Conservation (phyloP, 2,888 invertebrate species). For the Thera britannica region DNA sequence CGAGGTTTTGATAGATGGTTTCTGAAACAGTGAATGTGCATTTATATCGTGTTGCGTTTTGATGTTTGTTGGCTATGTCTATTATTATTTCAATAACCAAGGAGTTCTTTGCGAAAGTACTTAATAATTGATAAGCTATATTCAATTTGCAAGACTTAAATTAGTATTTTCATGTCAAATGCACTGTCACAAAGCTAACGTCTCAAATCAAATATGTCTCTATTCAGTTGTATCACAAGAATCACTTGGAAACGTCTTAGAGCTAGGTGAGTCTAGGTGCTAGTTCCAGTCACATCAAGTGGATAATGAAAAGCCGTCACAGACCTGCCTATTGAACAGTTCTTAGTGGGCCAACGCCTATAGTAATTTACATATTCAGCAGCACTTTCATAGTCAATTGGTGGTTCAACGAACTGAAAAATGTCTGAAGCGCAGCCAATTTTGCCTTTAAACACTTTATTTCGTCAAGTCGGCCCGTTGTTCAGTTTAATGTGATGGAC, state of each 20-base stretch:
- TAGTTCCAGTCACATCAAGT: neutral
- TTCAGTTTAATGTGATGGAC: conserved; percentile 33
- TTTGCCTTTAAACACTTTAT: conserved; percentile 6
- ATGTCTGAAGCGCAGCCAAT: conserved; percentile 8
- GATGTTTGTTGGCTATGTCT: neutral
- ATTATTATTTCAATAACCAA: too few relatives aligned
- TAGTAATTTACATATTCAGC: conserved; percentile 30
- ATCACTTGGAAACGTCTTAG: too few relatives aligned
- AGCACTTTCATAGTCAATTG: conserved; percentile 15
- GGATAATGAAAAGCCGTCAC: conserved; percentile 9
- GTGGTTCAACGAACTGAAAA: conserved; percentile 26
- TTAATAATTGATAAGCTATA: neutral
- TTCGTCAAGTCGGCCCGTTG: conserved; percentile 9
- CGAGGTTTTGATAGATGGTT: neutral
- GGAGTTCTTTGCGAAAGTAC: too few relatives aligned
- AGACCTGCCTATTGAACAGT: conserved; percentile 1
- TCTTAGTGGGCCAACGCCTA: conserved; percentile 12
- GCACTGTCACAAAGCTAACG: neutral
- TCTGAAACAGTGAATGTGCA: neutral
- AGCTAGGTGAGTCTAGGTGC: too few relatives aligned
- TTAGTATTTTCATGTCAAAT: too few relatives aligned
- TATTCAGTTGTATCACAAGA: too few relatives aligned
- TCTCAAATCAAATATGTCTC: too few relatives aligned
- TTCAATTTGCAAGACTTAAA: neutral
- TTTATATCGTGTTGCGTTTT: neutral